Conservation (phyloP, 2,888 invertebrate species). For the Brenthis hecate region DNA sequence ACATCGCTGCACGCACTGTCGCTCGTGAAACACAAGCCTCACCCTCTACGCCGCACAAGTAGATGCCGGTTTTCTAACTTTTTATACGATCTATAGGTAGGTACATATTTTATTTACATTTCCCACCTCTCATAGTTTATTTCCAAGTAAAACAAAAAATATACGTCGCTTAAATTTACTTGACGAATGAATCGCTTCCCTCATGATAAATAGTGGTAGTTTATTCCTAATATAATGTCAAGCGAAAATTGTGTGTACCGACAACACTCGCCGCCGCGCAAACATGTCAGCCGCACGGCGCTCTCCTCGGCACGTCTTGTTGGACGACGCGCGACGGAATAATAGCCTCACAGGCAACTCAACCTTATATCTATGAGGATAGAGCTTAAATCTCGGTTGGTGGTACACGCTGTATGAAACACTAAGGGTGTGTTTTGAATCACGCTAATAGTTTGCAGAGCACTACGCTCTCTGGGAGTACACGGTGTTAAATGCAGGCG, state of each 20-base stretch:
- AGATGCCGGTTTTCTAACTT: too few species aligned
- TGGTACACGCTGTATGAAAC: neutral
- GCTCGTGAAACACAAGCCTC: too few species aligned
- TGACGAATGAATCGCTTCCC: conserved; percentile 11
- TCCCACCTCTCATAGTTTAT: too few species aligned
- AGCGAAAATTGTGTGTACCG: conserved; percentile 8
- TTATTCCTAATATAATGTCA: conserved; percentile 6
- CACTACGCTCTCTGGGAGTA: conserved; percentile 5
- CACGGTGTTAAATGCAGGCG: conserved; percentile 5
- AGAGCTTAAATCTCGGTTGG: neutral
- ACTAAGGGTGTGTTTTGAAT: conserved; percentile 18
- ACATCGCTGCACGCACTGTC: too few species aligned
- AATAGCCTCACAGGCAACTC: neutral
- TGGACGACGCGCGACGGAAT: too few species aligned
- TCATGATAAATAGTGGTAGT: conserved; percentile 4
- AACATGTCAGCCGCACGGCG: conserved; percentile 24
- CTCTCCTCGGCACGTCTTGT: neutral
- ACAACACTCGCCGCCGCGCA: conserved; percentile 14
- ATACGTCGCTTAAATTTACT: neutral
- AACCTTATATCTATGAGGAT: neutral
- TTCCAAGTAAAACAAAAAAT: neutral
- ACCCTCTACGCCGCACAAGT: too few species aligned
- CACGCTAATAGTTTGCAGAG: conserved; percentile 21
- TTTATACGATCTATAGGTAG: too few species aligned
- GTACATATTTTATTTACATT: too few species aligned